phyloP scores from a whole-genome alignment of 2,888 invertebrate genomes.

The Plutella xylostella region DNA sequence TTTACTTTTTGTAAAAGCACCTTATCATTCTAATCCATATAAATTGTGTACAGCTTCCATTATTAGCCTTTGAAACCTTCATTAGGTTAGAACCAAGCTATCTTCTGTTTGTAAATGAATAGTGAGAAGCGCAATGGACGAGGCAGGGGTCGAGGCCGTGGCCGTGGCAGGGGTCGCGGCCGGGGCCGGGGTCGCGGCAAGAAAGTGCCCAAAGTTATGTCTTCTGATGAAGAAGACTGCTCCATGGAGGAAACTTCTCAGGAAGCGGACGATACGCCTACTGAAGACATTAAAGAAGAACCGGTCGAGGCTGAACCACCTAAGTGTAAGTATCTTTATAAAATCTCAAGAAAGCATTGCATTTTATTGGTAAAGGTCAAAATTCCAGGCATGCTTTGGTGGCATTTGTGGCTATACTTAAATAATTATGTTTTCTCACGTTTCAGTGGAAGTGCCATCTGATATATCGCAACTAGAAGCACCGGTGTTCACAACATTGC shows the following conservation, averaged over 20 bases:
- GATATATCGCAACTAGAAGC: slow-evolving; percentile 93
- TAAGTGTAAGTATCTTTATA: slow-evolving; percentile 47
- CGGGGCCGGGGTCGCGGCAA: slow-evolving; percentile 78
- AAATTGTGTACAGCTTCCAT: too few relatives aligned
- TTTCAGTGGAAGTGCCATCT: slow-evolving; percentile 85
- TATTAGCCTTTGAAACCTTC: too few relatives aligned
- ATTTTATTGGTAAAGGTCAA: too few relatives aligned
- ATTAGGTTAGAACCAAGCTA: not conserved
- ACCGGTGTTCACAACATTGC: slow-evolving; percentile 91
- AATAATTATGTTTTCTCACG: too few relatives aligned
- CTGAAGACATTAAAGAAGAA: slow-evolving; percentile 57
- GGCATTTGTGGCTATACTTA: too few relatives aligned
- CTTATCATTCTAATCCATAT: too few relatives aligned
- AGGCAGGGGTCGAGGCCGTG: slow-evolving; percentile 82
- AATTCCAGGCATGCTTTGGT: too few relatives aligned
- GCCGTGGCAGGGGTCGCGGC: slow-evolving; percentile 81
- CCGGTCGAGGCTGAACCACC: slow-evolving; percentile 59
- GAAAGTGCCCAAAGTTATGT: slow-evolving; percentile 79
- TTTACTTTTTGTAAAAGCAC: too few relatives aligned
- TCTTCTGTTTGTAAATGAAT: slow-evolving; percentile 37
- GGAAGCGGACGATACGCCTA: slow-evolving; percentile 59
- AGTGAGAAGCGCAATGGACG: slow-evolving; percentile 73
- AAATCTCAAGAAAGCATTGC: too few relatives aligned
- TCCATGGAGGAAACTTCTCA: slow-evolving; percentile 62
- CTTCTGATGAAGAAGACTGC: slow-evolving; percentile 70